These are phyloP conservation scores for Drosophila merina DNA, from an alignment of 2,888 invertebrate genomes.

Conservation along the genomic window DNA sequence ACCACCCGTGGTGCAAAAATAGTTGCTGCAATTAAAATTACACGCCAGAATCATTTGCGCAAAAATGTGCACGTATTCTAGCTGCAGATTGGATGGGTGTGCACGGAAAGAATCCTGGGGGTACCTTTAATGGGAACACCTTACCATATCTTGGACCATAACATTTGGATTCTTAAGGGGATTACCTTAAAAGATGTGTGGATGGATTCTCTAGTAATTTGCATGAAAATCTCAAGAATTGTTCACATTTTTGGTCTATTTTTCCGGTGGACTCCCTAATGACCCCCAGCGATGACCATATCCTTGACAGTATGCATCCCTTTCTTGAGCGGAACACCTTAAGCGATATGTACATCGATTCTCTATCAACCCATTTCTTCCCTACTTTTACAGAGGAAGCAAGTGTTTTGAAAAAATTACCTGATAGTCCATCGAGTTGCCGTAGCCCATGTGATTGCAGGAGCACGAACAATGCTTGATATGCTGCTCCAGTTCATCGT, in stretches of 20 bases:
- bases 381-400: no score
- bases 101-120: neutral
- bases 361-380: no score
- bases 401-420: slow-evolving; percentile 82
- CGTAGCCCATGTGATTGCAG: slow-evolving; percentile 97
- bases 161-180: neutral
- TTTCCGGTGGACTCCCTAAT: no score
- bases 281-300: neutral
- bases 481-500: slow-evolving; percentile 94
- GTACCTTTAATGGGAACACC: neutral
- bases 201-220: neutral
- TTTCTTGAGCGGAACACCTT: neutral
- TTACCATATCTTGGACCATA: no score
- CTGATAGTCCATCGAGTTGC: slow-evolving; percentile 96
- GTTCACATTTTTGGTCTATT: no score
- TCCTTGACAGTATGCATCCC: neutral
- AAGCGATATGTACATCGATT: neutral
- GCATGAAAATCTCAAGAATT: neutral
- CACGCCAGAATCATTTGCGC: slow-evolving; percentile 58
- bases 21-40: slow-evolving; percentile 52
- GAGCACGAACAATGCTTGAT: slow-evolving; percentile 95
- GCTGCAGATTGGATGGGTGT: neutral
- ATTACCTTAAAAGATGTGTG: neutral
- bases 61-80: slow-evolving; percentile 41
- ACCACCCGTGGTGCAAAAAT: slow-evolving; percentile 29